Percentiles rank a stretch among this genome's conserved stretches.
These are phyloP conservation scores for Eulacestoma nigropectus DNA, from an alignment of 2,113 vertebrate species.

Conservation along the genomic window DNA sequence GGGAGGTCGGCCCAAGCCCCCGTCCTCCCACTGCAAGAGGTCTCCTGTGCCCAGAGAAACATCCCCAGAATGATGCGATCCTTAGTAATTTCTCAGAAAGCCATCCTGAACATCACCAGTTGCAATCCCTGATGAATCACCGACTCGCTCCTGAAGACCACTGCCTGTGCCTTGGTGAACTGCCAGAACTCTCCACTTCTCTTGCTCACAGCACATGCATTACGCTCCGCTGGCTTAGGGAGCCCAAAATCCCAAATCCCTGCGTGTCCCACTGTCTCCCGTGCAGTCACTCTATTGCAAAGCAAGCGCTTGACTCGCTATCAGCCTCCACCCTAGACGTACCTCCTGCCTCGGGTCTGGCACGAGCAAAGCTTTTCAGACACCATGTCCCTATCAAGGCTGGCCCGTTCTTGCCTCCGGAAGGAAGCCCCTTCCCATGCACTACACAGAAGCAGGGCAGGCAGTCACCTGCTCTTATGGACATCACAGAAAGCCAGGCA, in stretches of 20 bases:
- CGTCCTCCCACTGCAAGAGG: not conserved
- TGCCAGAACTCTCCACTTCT: not conserved
- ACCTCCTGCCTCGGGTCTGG: not conserved
- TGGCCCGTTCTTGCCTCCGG: not conserved
- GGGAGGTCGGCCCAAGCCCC: not conserved
- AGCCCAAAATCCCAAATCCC: not conserved
- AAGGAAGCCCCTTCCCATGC: not conserved
- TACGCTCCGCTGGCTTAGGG: not conserved
- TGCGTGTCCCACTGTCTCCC: not conserved
- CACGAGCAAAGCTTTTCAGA: not conserved
- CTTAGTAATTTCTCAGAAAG: not conserved
- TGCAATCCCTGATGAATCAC: not conserved
- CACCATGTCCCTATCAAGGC: not conserved
- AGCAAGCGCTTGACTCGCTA: not conserved
- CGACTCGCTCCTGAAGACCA: fast-evolving
- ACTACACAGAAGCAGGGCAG: not conserved
- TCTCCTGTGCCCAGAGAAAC: not conserved
- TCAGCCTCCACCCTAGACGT: not conserved
- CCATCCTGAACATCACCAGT: not conserved
- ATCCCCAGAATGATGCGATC: not conserved
- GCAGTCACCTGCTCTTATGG: not conserved
- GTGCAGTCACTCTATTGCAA: not conserved
- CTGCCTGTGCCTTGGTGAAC: not conserved
- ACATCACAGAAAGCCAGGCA: not conserved
- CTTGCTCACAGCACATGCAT: fast-evolving